Base-by-base conservation (phyloP, 1,140 invertebrate genomes). In the Drosophila nigrodunni region DNA sequence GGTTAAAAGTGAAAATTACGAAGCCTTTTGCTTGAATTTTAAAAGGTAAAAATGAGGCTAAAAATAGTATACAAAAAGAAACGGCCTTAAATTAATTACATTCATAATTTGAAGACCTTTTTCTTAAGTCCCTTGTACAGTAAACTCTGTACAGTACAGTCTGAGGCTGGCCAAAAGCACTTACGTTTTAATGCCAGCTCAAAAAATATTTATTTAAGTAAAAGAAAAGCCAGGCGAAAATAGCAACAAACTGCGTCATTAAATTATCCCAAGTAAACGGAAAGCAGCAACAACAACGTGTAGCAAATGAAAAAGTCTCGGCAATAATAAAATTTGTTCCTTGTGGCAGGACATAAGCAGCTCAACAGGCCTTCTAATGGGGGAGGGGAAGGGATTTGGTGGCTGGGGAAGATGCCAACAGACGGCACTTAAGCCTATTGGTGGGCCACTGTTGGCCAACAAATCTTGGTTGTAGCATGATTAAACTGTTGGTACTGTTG, bases 131-230 rank as follows among this genome's bases (percentile, higher is more conserved):
- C 2, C 25, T 55, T 62, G 9, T 47, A 37, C 21, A 61, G 15
- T 46, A 9, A 30, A 25, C 25, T 25, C 25, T 25, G 25, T 25
- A 25, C 25, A 30, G 25, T 30, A 66, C 21, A 73, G 50, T 73
- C 30, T 52, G 7, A 11, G 35, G 75, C 10, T 77, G 82, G 77
- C 69, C 74, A 82, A 59, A 30, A 83, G 70, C 80, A 88, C 83
- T 83, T 80, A 80, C 66, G 73, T 72, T 74, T 72, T 87, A 79
- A 88, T 87, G 75, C 75, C 49, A 39, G 41, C 39, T 49, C 64
- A 58, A 39, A 75, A 82, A 75, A 82, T 75, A 78, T 88, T 88
- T 89, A 80, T 75, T 78, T 58, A 75, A 77, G 80, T 52, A 58
- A 70, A 62, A 64, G 61, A 49, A 77, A 77, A 69, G 49, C 60